Percentiles rank a stretch among this genome's conserved stretches.
These are phyloP conservation scores for Euthynnus affinis DNA, from an alignment of 2,797 vertebrate genomes.

Conservation along the genomic window DNA sequence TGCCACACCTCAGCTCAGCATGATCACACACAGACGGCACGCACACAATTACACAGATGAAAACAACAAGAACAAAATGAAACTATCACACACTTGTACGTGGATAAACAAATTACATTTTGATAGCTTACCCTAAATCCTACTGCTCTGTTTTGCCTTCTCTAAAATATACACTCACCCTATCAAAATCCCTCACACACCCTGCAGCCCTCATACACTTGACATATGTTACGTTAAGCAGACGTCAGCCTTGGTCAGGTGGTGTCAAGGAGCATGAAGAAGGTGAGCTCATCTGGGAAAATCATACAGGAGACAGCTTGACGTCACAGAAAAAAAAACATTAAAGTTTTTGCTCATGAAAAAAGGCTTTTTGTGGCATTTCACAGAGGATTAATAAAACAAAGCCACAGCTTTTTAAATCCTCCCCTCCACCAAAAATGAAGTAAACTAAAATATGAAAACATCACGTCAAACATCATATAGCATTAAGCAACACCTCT, in stretches of 20 bases:
- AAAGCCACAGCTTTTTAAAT: not conserved
- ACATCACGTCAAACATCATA: not conserved
- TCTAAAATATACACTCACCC: not conserved
- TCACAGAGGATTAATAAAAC: conserved; percentile 13
- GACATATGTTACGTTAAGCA: conserved; percentile 54
- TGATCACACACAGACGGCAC: conserved; percentile 28
- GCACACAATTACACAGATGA: conserved; percentile 6
- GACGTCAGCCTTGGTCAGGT: conserved; percentile 56
- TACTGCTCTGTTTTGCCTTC: not conserved
- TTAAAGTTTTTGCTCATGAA: conserved; percentile 1
- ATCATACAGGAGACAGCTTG: conserved; percentile 38
- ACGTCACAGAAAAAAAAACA: conserved; percentile 37
- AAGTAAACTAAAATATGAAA: conserved; percentile 2
- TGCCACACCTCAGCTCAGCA: conserved; percentile 62
- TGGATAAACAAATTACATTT: conserved; percentile 19
- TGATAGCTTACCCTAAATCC: not conserved
- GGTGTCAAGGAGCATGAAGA: conserved; percentile 61
- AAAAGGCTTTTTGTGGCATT: conserved; percentile 6
- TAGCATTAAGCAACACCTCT: conserved; percentile 55
- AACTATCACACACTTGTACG: not conserved
- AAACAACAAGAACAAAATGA: too few species aligned
- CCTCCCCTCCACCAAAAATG: not conserved
- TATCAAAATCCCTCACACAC: conserved; percentile 11
- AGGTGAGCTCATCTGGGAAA: conserved; percentile 72
- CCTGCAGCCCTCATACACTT: conserved; percentile 11